Base-by-base conservation (phyloP, 1,140 invertebrate genomes). In the Bombyx mandarina region DNA sequence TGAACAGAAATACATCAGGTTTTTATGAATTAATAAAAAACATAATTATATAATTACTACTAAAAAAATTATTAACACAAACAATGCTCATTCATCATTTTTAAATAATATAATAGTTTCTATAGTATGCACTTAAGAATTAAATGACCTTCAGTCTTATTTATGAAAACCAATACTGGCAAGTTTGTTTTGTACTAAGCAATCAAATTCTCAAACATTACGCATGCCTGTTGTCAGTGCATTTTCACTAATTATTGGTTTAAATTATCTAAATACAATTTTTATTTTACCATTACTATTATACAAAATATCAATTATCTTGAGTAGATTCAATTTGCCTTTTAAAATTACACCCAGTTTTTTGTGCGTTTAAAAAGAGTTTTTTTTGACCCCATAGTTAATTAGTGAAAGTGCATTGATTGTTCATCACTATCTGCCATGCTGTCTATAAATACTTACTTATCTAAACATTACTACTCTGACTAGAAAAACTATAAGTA, bases 401-500 rank as follows among this genome's bases (percentile, higher is more conserved):
- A 69, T 72, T 70, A 82, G 75, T 82, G 75, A 82, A 82, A 83
- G 71, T 75, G 69, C 71, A 35, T 35, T 35, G 26, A 35, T 35
- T 35, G 4, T 35, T 35, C 26, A 35, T 35, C 2, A 35, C 26
- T 35, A 35, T 35, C 26, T 5, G 26, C 26, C 26, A 35, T 35
- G 26, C 26, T 35, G 26, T 35, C 26, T 35, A 35, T 35, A 35
- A 35, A 35, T 35, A 35, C 26, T 35, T 35, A 35, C 54, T 63
- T 66, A 63, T 67, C 65, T 82, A 82, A 75, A 84, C 74, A 78
- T 82, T 84, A 83, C 75, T 74, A 79, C 72, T 82, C 74, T 87
- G 84, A 87, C 84, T 87, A 87, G 84, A 87, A 79, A 87, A 87
- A 79, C 79, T 87, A 71, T 87, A 87, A 75, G 82, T 87, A 83